phyloP scores from a whole-genome alignment of 2,888 invertebrate genomes.

The Lochmaea capreae region DNA sequence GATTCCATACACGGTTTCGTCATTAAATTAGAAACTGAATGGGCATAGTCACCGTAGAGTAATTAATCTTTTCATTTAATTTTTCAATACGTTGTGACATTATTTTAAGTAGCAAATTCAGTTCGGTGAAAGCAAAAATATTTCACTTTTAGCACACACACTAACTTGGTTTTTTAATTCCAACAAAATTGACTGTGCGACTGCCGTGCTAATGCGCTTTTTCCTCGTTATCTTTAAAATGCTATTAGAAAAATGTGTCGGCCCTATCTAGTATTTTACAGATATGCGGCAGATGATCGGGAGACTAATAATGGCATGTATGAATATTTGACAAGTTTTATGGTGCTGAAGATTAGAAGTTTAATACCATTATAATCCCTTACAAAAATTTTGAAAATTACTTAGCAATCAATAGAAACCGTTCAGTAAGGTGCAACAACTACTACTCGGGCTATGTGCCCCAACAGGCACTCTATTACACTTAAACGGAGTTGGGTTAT shows the following conservation, averaged over 20 bases:
- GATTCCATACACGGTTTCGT: constrained; percentile 23
- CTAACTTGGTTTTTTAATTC: constrained; percentile 1
- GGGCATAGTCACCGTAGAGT: constrained; percentile 21
- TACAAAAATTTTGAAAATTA: no score
- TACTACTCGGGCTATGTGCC: no score
- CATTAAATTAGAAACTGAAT: constrained; percentile 29
- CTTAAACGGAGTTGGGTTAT: no score
- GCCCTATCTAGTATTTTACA: not conserved
- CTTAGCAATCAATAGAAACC: no score
- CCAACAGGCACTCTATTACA: no score
- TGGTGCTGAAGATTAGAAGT: no score
- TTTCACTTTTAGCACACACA: not conserved
- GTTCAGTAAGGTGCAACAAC: no score
- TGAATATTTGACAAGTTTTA: no score
- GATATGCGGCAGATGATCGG: not conserved
- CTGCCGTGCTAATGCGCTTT: not conserved
- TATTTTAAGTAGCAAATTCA: constrained; percentile 18
- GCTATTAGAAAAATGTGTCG: not conserved
- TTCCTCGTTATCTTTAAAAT: constrained; percentile 2
- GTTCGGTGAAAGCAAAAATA: constrained; percentile 3
- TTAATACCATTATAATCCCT: no score
- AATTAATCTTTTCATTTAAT: constrained; percentile 28
- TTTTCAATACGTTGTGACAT: constrained; percentile 20
- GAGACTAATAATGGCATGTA: not conserved
- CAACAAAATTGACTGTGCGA: not conserved